phyloP scores from a whole-genome alignment of 2,113 vertebrate species.

The Gallinago jamesoni region DNA sequence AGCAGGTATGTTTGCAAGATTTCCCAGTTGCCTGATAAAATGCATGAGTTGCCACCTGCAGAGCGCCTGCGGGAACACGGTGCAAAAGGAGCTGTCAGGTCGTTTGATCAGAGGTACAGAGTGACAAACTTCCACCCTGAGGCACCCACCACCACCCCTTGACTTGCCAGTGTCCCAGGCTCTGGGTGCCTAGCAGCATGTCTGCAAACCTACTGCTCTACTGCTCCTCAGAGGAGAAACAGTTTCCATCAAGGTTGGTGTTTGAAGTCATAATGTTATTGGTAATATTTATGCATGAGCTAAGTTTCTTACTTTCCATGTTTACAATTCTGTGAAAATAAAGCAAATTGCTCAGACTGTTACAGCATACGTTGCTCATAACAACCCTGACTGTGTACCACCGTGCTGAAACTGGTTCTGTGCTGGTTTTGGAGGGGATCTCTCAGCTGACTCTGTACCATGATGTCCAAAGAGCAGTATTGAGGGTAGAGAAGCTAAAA shows the following conservation, averaged over 20 bases:
- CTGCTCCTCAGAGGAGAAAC: not conserved
- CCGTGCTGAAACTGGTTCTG: not conserved
- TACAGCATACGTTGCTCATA: not conserved
- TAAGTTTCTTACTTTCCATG: not conserved
- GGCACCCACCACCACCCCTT: not conserved
- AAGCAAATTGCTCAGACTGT: not conserved
- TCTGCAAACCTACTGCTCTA: not conserved
- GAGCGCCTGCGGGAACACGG: not conserved
- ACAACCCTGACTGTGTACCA: not conserved
- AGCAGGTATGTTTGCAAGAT: not conserved
- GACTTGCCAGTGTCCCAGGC: not conserved
- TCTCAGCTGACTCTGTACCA: not conserved
- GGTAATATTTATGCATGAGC: not conserved
- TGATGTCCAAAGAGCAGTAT: not conserved
- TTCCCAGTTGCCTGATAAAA: not conserved
- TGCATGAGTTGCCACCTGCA: not conserved
- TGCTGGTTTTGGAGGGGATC: not conserved
- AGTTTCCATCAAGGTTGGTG: not conserved
- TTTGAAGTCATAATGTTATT: not conserved
- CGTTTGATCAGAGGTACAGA: not conserved
- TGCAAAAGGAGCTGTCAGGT: not conserved
- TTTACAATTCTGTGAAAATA: not conserved
- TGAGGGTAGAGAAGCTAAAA: not conserved
- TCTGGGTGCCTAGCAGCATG: not conserved
- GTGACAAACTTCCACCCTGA: not conserved